These are phyloP conservation scores for Falco rusticolus DNA, from an alignment of 2,797 vertebrate genomes.

Conservation along the genomic window DNA sequence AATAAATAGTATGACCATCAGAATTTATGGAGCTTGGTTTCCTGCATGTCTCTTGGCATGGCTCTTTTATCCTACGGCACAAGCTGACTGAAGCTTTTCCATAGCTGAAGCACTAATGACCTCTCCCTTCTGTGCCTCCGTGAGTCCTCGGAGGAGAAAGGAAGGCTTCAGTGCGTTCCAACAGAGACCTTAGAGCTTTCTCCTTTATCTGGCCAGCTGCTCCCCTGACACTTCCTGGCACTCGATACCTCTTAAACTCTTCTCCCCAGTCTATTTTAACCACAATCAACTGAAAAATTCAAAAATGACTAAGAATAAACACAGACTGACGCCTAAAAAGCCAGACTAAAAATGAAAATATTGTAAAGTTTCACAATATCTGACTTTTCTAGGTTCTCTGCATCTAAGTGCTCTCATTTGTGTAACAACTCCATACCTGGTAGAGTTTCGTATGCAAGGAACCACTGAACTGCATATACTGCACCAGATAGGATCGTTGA, in stretches of 20 bases:
- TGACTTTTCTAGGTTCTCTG: neutral
- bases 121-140: neutral
- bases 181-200: neutral
- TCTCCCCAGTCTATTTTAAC: neutral
- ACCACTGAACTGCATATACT: constrained; percentile 99
- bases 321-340: neutral
- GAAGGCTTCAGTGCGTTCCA: too few relatives aligned
- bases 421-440: constrained; percentile 80
- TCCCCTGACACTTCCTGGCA: neutral
- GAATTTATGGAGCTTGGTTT: neutral
- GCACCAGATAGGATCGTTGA: constrained; percentile 96
- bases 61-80: neutral
- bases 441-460: constrained; percentile 98
- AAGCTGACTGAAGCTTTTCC: neutral
- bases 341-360: neutral
- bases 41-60: neutral
- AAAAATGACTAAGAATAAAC: neutral
- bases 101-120: neutral
- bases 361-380: fast-evolving
- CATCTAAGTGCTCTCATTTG: neutral
- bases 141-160: neutral
- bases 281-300: neutral
- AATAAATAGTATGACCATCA: neutral
- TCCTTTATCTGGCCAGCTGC: neutral
- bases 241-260: neutral